phyloP scores from a whole-genome alignment of 1,140 invertebrate species.

The Cataglyphis hispanica region DNA sequence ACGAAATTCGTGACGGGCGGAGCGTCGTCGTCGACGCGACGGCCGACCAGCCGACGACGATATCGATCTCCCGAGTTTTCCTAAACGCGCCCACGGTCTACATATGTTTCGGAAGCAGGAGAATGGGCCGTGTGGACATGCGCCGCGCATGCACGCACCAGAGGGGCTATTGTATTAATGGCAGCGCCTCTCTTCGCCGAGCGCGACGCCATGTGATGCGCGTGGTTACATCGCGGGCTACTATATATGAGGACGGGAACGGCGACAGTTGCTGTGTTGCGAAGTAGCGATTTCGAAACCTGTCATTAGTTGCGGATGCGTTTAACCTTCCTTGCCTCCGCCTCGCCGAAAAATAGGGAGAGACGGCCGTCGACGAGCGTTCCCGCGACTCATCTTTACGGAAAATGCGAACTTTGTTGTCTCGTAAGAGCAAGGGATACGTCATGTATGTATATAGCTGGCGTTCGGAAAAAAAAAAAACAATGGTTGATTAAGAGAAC shows the following conservation, averaged over 20 bases:
- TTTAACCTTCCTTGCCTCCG: slow-evolving; percentile 46
- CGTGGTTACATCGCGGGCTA: slow-evolving; percentile 47
- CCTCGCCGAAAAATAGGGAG: slow-evolving; percentile 42
- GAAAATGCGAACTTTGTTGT: slow-evolving; percentile 13
- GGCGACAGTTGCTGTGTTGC: slow-evolving; percentile 50
- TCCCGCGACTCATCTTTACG: neutral
- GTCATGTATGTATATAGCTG: neutral
- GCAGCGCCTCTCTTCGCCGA: slow-evolving; percentile 63
- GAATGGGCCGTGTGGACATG: slow-evolving; percentile 74
- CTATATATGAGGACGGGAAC: slow-evolving; percentile 22
- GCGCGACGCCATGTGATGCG: slow-evolving; percentile 73
- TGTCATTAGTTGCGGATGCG: slow-evolving; percentile 61
- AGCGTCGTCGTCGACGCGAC: slow-evolving; percentile 24
- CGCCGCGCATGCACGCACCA: slow-evolving; percentile 66
- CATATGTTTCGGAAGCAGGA: slow-evolving; percentile 73
- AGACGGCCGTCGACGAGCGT: neutral
- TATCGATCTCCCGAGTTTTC: slow-evolving; percentile 75
- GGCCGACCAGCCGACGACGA: slow-evolving; percentile 64
- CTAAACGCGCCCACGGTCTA: slow-evolving; percentile 75
- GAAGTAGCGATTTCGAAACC: slow-evolving; percentile 52
- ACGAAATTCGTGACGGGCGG: slow-evolving; percentile 34
- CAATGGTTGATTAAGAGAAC: neutral
- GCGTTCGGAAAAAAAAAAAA: slow-evolving; percentile 2
- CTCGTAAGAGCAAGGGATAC: neutral
- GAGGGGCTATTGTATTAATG: slow-evolving; percentile 68